Base-by-base conservation (phyloP, 2,888 invertebrate species). In the Tenthredo scrophulariae region DNA sequence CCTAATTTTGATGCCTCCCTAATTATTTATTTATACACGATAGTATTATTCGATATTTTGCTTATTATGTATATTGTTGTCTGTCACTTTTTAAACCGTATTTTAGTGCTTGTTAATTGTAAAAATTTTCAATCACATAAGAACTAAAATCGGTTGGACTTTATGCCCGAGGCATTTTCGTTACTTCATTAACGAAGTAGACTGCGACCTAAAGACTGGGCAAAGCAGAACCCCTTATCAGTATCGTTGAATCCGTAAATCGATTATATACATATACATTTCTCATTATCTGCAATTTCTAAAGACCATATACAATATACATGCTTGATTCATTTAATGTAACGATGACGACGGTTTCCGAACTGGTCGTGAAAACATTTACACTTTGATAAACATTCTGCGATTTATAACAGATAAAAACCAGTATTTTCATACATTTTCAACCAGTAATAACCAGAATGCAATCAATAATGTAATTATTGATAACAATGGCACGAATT, bases 41-140 rank as follows among this genome's bases (percentile, higher is more conserved):
- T 65, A 65, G 43, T 46, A 83, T 50, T 50, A 70, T 50, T 65
- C 54, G 83, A 83, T 70, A 80, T 83, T 50, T 37, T 65, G 29
- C 79, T 37, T 58, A 46, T 79, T 79, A 33, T 54, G 9, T 46
- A 80, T 40, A 22, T 65, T 70, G 18, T 83, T 29, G 37, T 83
- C 26, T 46, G 18, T 67, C 46, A 43, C 4, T 65, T 62, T 80
- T 80, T n/a, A 54, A 40, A 43, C 29, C n/a, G 50, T 18, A 18
- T 77, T 15, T 50, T 29, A 77, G 46, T 33, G 26, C 77, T 29
- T 9, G 54, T 13, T 18, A 74, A 43, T 74, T 74, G 43, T 43
- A 18, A 43, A 74, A 22, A 22, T n/a, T 26, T 1, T 43, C 22
- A 74, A 40, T 74, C 5, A 22, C 54, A 26, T n/a, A 77, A 77